These are phyloP conservation scores for Naja naja DNA, from an alignment of 2,113 vertebrate species.

Conservation along the genomic window DNA sequence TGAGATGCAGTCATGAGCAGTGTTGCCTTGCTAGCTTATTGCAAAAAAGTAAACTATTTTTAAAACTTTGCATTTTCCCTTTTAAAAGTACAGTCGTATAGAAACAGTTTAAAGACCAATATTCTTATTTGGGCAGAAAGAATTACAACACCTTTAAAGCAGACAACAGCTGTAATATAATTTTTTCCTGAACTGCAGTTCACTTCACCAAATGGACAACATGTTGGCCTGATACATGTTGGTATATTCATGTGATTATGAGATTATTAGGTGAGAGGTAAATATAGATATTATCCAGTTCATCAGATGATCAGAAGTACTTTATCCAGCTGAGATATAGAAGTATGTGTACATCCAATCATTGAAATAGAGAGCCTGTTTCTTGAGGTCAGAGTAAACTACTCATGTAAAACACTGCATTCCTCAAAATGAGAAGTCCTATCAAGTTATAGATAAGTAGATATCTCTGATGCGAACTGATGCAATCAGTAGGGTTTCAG, in stretches of 20 bases:
- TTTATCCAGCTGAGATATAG: background rate
- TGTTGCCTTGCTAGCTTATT: background rate
- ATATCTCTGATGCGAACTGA: background rate
- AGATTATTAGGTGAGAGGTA: background rate
- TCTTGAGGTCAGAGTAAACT: background rate
- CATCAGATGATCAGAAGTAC: background rate
- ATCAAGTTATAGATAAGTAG: background rate
- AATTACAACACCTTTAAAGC: background rate
- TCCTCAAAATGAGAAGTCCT: background rate
- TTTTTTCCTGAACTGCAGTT: background rate
- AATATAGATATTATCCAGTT: background rate
- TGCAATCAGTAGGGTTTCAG: background rate
- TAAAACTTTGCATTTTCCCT: background rate
- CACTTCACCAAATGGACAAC: background rate
- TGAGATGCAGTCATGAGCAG: background rate
- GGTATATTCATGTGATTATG: background rate
- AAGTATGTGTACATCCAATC: background rate
- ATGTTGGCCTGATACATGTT: background rate
- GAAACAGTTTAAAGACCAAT: background rate
- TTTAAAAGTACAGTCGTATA: background rate
- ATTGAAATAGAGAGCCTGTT: background rate
- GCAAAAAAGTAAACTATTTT: background rate
- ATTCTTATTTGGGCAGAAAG: background rate
- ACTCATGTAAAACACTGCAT: background rate
- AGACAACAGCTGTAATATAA: background rate